phyloP scores from a whole-genome alignment of 1,140 invertebrate genomes.

The Drosophila nigrodunni region DNA sequence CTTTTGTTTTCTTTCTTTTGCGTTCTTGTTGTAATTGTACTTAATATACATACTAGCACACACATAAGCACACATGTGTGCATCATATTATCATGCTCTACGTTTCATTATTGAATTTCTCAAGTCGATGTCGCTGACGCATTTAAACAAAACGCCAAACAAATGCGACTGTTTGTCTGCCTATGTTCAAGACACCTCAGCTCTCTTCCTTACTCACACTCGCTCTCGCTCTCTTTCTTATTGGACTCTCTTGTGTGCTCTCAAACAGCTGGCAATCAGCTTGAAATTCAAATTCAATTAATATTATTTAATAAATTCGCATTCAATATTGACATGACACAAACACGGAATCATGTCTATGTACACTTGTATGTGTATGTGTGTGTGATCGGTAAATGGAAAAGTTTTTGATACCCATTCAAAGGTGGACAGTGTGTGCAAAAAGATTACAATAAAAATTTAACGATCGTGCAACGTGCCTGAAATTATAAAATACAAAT shows the following conservation, averaged over 20 bases:
- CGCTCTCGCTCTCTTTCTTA: slow-evolving; percentile 10
- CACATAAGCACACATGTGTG: neutral
- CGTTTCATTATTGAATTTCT: slow-evolving; percentile 76
- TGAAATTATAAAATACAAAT: slow-evolving; percentile 79
- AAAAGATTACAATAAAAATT: slow-evolving; percentile 32
- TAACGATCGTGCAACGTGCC: slow-evolving; percentile 73
- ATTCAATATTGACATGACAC: slow-evolving; percentile 56
- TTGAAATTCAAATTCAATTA: slow-evolving; percentile 68
- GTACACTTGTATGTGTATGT: neutral
- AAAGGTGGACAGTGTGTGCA: slow-evolving; percentile 27
- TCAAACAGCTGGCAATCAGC: slow-evolving; percentile 51
- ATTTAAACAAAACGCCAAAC: slow-evolving; percentile 63
- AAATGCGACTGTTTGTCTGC: slow-evolving; percentile 38
- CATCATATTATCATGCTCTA: slow-evolving; percentile 64
- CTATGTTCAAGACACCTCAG: neutral
- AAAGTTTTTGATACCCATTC: slow-evolving; percentile 56
- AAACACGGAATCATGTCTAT: slow-evolving; percentile 28
- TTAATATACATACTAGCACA: slow-evolving; percentile 33
- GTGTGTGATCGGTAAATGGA: slow-evolving; percentile 48
- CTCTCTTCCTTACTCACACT: neutral
- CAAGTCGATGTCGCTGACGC: slow-evolving; percentile 52
- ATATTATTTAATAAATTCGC: slow-evolving; percentile 71
- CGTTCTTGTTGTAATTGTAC: slow-evolving; percentile 32
- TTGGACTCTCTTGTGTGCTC: neutral
- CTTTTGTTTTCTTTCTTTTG: slow-evolving; percentile 34